phyloP scores from a whole-genome alignment of 2,888 invertebrate species.

The Drosophila anomalata region DNA sequence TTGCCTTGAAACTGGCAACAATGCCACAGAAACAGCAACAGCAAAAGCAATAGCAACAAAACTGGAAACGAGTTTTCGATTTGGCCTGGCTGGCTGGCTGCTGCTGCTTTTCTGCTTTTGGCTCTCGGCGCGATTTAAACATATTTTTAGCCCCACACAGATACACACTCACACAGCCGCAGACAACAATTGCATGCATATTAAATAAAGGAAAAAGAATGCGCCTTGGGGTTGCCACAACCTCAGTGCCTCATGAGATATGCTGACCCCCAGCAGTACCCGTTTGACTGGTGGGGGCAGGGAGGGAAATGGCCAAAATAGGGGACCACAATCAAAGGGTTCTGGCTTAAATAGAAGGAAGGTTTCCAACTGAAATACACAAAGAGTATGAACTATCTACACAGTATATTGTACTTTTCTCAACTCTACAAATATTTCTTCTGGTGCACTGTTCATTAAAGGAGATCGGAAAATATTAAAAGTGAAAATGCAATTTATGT shows the following conservation, averaged over 20 bases:
- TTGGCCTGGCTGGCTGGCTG: conserved; percentile 32
- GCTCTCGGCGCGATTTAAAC: conserved; percentile 78
- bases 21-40: conserved; percentile 44
- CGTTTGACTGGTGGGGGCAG: conserved; percentile 59
- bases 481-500: conserved; percentile 78
- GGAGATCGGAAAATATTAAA: conserved; percentile 64
- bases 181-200: conserved; percentile 73
- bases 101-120: conserved; percentile 36
- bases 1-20: conserved; percentile 67
- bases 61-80: conserved; percentile 56
- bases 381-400: too few species aligned
- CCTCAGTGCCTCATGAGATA: conserved; percentile 66
- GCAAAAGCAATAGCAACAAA: conserved; percentile 14
- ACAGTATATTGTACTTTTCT: too few species aligned
- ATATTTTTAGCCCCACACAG: conserved; percentile 74
- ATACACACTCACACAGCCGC: conserved; percentile 16
- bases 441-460: conserved; percentile 53
- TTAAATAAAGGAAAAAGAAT: conserved; percentile 59
- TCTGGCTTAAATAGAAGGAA: not conserved
- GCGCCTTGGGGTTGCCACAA: conserved; percentile 43
- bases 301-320: not conserved
- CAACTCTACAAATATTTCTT: not conserved
- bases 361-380: too few species aligned
- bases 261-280: conserved; percentile 72
- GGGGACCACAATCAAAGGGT: conserved; percentile 6